Evolutionary conservation across 2,797 vertebrate species (phyloP), one percentile per base, ranked within the genome.

Genomic region (Clarias fuscus): DNA sequence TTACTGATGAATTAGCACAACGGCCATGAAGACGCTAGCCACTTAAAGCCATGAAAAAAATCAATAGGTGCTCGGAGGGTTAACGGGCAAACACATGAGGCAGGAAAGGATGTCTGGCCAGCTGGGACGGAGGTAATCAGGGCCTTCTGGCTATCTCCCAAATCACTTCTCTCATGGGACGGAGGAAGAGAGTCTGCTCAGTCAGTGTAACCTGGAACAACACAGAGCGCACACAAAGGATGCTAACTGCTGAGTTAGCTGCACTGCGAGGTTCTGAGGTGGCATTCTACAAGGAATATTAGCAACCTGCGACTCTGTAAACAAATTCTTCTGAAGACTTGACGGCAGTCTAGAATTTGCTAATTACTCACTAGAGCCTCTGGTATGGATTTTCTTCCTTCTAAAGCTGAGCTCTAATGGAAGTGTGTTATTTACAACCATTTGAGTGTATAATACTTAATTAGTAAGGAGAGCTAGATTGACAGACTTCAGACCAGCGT

Each of bases 11-110:
- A 88, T 89, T 88, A 87, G 85, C 84, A 79, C 83, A 83, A 80
- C 27, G 72, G n/a, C 73, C 83, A 65, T 83, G 78, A 87, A 83
- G 62, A 72, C 18, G 40, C 59, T 70, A 87, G 85, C 64, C 84
- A 73, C 85, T 89, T 88, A 85, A 86, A 82, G 65, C 53, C 20
- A 59, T 37, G 72, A 24, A 62, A 61, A 33, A 88, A 89, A 92
- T 92, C 90, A 90, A 91, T 92, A 91, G 70, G 85, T 88, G 43
- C 73, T 86, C 86, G 84, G 67, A 83, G 87, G 91, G 90, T 91
- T 91, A 91, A 91, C 86, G 88, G 83, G 85, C 90, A 91, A 86
- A 86, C 79, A 87, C 82, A 88, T 65, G 77, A 84, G 64, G 67
- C 27, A 73, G 61, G 83, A 81, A 48, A 75, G 81, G 81, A 56